Base-by-base conservation (phyloP, 2,113 vertebrate genomes). In the Petromus typicus region DNA sequence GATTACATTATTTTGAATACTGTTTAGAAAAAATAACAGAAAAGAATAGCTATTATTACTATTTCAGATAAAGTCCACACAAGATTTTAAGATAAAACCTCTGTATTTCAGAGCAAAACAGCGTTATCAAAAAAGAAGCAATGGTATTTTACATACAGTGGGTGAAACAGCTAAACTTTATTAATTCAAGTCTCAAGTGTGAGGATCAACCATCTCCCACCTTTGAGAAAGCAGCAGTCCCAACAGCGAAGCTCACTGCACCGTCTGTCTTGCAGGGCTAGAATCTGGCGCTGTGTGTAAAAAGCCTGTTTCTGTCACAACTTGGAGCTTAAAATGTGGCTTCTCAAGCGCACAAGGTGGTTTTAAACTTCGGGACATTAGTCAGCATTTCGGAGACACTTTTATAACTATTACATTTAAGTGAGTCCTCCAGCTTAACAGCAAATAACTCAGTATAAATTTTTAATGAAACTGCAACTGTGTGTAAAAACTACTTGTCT, bases 401-500 rank as follows among this genome's bases (percentile, higher is more conserved):
- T 96, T 86, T 79, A n/a, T n/a, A n/a, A n/a, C 30, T 22, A 86
- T 83, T n/a, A n/a, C n/a, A n/a, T 71, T 64, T 80, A 71, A 80
- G 11, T 86, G 25, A 3, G 48, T 86, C 88, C 94, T 87, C 61
- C 43, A 43, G 25, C 48, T 81, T 2, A 80, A 73, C 4, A 90
- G 73, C 83, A 95, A 96, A 87, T 7, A 51, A 76, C 27, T 48
- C 25, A 67, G 32, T 61, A 90, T 23, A 66, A 9, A 71, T 69
- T 93, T 91, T 84, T 93, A 94, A 86, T 66, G 34, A 89, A 93
- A 79, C 48, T 89, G 73, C 8, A 84, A 84, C 83, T 71, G 90
- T 25, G 34, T 51, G n/a, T 14, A 75, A 88, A 79, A 97, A n/a
- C n/a, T n/a, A 94, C 61, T 89, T 71, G 67, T 37, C 57, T 45